Evolutionary conservation across 2,113 vertebrate species (phyloP).

Genomic region (Regulus satrapa): DNA sequence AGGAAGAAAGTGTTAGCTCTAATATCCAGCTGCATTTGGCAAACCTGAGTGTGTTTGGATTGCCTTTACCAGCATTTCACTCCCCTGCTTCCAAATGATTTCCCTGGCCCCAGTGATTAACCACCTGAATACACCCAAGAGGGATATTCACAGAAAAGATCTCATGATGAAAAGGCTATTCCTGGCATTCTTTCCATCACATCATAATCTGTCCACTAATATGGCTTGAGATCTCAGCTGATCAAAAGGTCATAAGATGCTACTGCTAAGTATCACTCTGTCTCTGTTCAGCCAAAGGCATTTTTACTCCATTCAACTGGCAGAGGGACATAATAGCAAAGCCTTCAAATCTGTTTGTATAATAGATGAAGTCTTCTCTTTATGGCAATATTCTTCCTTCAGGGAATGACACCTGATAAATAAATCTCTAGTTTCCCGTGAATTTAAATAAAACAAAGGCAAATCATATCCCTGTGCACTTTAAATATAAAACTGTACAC

Average conservation of each 20-base stretch:
- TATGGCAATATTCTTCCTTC: constrained; percentile 5
- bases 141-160: constrained; percentile 14
- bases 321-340: background rate
- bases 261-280: background rate
- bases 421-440: background rate
- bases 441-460: constrained; percentile 35
- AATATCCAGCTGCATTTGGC: background rate
- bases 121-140: background rate
- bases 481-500: background rate
- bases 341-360: background rate
- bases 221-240: constrained; percentile 49
- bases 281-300: background rate
- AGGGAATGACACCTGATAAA: constrained; percentile 44
- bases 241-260: constrained; percentile 54
- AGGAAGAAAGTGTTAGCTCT: background rate
- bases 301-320: background rate
- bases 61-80: background rate
- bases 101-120: background rate
- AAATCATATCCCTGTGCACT: background rate
- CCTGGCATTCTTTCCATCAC: constrained; percentile 43
- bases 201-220: constrained; percentile 60
- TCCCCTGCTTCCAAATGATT: background rate
- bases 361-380: background rate
- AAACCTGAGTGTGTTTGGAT: background rate
- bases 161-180: constrained; percentile 41